A percentile compares a stretch with the other conserved stretches of the same genome.
These are phyloP conservation scores for Athalia cordata DNA, from an alignment of 2,888 invertebrate genomes.

Conservation along the genomic window DNA sequence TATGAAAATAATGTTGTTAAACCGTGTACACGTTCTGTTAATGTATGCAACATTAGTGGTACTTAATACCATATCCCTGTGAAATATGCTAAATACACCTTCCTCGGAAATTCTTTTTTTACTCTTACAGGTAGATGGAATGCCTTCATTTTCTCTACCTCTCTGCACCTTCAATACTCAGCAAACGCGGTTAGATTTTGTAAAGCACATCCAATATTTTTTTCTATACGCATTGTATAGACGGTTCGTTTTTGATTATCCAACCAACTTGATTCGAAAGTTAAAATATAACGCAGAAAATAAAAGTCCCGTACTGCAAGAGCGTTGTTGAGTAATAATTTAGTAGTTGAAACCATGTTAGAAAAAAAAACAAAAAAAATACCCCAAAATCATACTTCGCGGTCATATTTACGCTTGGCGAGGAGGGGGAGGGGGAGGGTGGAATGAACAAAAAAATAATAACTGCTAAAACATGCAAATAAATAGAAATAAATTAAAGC, in stretches of 20 bases:
- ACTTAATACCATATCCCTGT: conserved; percentile 34
- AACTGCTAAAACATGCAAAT: conserved; percentile 17
- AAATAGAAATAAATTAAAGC: conserved; percentile 24
- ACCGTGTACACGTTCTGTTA: conserved; percentile 43
- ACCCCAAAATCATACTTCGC: background rate
- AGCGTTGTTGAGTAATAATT: background rate
- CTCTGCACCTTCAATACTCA: conserved; percentile 48
- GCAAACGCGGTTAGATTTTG: conserved; percentile 43
- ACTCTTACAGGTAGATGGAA: conserved; percentile 55
- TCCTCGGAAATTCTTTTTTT: conserved; percentile 56
- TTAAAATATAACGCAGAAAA: conserved; percentile 9
- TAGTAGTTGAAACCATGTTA: background rate
- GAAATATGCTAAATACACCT: conserved; percentile 52
- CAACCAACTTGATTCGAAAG: conserved; percentile 13
- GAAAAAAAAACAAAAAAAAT: background rate
- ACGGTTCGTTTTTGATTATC: conserved; percentile 21
- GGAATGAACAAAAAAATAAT: conserved; percentile 13
- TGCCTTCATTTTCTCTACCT: conserved; percentile 58
- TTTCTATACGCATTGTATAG: conserved; percentile 17
- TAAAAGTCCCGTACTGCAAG: no score
- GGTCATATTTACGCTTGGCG: background rate
- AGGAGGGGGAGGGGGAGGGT: background rate
- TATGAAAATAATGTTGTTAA: conserved; percentile 50
- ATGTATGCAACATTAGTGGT: conserved; percentile 49
- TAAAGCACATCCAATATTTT: conserved; percentile 49